Conservation (phyloP, 2,113 vertebrate species). For the Nestor notabilis region DNA sequence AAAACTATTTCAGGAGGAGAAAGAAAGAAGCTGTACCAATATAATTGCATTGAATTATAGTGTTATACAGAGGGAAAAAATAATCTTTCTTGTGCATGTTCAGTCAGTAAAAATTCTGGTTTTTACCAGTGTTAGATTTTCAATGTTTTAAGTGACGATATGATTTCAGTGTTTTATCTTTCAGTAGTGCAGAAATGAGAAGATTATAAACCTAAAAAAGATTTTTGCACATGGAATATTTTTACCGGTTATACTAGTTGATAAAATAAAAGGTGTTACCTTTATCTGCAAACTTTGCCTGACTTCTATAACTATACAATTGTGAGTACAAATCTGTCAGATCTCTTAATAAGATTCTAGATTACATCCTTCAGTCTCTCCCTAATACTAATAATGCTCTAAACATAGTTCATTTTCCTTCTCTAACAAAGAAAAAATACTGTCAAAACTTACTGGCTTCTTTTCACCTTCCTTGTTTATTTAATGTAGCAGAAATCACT, state of each 20-base stretch:
- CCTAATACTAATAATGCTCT: background rate
- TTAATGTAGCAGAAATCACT: background rate
- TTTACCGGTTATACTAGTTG: background rate
- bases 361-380: background rate
- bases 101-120: background rate
- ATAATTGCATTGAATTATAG: background rate
- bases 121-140: background rate
- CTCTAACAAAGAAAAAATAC: background rate
- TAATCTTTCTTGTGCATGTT: background rate
- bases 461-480: background rate
- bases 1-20: background rate
- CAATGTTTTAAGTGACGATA: background rate
- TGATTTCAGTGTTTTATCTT: background rate
- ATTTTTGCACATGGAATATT: background rate
- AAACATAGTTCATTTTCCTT: background rate
- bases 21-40: background rate
- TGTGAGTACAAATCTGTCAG: background rate
- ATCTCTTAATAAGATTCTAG: background rate
- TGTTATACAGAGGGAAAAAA: background rate
- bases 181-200: background rate
- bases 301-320: background rate
- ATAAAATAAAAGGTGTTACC: background rate
- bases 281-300: background rate
- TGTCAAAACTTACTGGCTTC: background rate
- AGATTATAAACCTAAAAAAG: background rate